Evolutionary conservation across 53 echinoderm and acorn worm genomes (phyloP), one percentile per base, ranked within the genome.

Genomic region (Apostichopus leukothele): DNA sequence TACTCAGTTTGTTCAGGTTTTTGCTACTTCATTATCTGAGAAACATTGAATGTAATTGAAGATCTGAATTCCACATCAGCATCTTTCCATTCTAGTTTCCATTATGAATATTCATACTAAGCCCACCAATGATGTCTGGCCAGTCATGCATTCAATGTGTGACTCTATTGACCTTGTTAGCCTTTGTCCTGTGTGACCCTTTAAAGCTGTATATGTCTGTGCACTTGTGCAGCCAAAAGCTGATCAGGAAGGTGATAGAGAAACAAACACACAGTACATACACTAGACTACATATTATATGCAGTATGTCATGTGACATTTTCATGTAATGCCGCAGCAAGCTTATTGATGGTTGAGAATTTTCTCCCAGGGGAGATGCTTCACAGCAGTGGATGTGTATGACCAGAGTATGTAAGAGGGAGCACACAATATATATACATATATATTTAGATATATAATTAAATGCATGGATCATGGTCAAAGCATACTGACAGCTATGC

Each of bases 71-170:
- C 81, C 81, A 81, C 55, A 81, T 81, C 60, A 81, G 81, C 54
- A 54, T 81, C 81, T 81, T 71, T 59, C 81, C 81, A 81, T 81
- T 81, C 81, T 59, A 81, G 57, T 81, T 51, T 81, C 81, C 81
- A 22, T n/a, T 54, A 23, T 81, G 55, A 79, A 79, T 79, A 79
- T 79, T 79, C 79, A 79, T 79, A 18, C 51, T 54, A 1, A 81
- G 81, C 19, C 81, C 54, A 9, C 81, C 81, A 81, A 81, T 81
- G 16, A 59, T 81, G 19, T 54, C 54, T 81, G 81, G 53, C 81
- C 81, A 81, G 81, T 81, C 81, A 81, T 81, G 81, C 81, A 81
- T 54, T 81, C 81, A 57, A 59, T 81, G 81, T 81, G 59, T 81
- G 81, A 54, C 59, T 81, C 10, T 23, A 81, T 14, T 81, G 59